Conservation (phyloP, 1,140 invertebrate species). For the Drosophila sucinea region DNA sequence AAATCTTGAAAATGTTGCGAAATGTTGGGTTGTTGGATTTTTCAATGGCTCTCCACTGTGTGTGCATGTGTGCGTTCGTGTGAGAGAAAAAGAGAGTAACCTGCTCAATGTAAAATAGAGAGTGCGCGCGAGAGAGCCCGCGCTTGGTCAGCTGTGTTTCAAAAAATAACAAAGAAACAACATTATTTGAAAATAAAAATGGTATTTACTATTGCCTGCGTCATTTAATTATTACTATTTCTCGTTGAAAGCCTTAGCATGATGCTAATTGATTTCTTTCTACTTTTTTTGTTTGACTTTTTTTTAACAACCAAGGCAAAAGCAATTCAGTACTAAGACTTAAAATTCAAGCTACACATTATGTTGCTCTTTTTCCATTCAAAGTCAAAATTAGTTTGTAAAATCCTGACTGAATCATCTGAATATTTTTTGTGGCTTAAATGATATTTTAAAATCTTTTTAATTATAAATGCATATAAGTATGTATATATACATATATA, state of each 20-base stretch:
- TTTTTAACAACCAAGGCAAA: conserved; percentile 42
- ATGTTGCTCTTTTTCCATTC: not conserved
- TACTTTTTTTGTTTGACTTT: conserved; percentile 41
- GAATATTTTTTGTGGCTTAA: too few relatives aligned
- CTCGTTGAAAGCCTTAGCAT: conserved; percentile 18
- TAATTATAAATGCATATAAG: too few relatives aligned
- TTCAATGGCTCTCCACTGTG: conserved; percentile 52
- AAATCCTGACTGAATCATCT: not conserved
- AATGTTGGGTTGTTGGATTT: conserved; percentile 60
- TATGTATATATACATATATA: too few relatives aligned
- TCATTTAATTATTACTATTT: conserved; percentile 45
- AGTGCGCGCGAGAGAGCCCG: not conserved
- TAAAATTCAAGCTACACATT: not conserved
- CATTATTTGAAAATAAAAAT: conserved; percentile 23
- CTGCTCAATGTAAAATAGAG: conserved; percentile 3
- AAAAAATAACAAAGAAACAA: conserved; percentile 40
- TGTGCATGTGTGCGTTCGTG: conserved; percentile 22
- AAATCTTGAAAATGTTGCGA: conserved; percentile 61
- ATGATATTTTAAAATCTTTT: too few relatives aligned
- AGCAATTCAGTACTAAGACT: conserved; percentile 25
- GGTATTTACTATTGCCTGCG: conserved; percentile 11
- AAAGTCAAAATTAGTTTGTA: not conserved
- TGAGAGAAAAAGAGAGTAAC: conserved; percentile 18
- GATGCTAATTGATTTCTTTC: conserved; percentile 62
- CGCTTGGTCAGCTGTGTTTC: conserved; percentile 63